phyloP scores from a whole-genome alignment of 2,888 invertebrate genomes.

The Panzeria rudis region DNA sequence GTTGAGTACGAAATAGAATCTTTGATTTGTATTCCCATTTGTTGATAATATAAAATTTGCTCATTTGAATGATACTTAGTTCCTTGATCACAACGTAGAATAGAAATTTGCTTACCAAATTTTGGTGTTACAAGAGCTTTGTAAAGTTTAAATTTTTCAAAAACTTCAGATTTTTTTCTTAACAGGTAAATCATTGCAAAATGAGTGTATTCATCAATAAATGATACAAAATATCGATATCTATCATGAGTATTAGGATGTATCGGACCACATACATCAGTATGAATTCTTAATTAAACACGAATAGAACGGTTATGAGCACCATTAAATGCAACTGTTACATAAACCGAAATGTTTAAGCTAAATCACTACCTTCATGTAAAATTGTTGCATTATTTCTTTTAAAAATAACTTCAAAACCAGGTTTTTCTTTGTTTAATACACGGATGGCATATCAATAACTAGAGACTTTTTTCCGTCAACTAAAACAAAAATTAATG shows the following conservation, averaged over 20 bases:
- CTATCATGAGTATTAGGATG: constrained; percentile 36
- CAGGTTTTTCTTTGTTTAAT: too few species aligned
- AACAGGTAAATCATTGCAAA: constrained; percentile 8
- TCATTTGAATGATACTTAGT: not conserved
- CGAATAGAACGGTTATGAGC: constrained; percentile 1
- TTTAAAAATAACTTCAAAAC: too few species aligned
- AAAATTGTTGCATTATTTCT: not conserved
- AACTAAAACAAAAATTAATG: too few species aligned
- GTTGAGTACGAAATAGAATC: constrained; percentile 10
- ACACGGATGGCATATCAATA: too few species aligned
- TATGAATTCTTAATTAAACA: constrained; percentile 49
- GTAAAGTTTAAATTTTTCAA: too few species aligned
- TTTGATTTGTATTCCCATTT: constrained; percentile 23
- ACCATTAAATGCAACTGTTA: constrained; percentile 34
- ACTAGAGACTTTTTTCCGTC: too few species aligned
- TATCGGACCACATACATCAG: constrained; percentile 59
- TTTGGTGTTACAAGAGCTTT: constrained; percentile 2
- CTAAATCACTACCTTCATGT: not conserved
- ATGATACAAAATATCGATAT: constrained; percentile 19
- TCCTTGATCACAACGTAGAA: too few species aligned
- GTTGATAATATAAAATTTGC: not conserved
- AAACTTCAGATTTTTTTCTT: too few species aligned
- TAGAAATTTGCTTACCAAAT: not conserved
- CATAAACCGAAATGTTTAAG: constrained; percentile 30
- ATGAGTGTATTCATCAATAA: constrained; percentile 18